These are phyloP conservation scores for Heliconius sara DNA, from an alignment of 2,888 invertebrate genomes.

Conservation along the genomic window DNA sequence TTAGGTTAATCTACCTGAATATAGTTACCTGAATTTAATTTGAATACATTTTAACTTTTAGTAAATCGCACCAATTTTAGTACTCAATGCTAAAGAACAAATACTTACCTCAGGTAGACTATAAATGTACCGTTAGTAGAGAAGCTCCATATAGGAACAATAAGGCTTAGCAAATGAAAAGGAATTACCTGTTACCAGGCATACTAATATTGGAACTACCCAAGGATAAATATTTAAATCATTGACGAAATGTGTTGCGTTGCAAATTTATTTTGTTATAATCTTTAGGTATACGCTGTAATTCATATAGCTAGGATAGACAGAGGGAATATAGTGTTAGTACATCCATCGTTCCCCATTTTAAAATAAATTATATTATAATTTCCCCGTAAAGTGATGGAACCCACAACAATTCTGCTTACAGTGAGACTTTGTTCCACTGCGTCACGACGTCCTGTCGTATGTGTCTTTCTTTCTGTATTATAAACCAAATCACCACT, in stretches of 20 bases:
- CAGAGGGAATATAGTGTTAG: no score
- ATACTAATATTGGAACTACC: not conserved
- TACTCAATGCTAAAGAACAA: no score
- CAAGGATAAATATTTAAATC: not conserved
- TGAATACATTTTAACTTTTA: not conserved
- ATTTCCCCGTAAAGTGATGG: not conserved
- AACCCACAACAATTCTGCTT: not conserved
- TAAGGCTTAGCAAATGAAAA: not conserved
- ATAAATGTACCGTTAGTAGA: not conserved
- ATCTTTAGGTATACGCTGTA: not conserved
- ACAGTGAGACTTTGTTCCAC: not conserved
- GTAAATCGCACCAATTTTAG: no score
- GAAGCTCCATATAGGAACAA: not conserved
- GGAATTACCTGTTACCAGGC: not conserved
- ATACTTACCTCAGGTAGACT: not conserved
- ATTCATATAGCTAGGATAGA: no score
- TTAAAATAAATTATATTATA: not conserved
- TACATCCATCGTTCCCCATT: not conserved
- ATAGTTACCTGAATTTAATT: no score
- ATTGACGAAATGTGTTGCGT: not conserved
- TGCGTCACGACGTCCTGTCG: not conserved
- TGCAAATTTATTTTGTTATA: not conserved
- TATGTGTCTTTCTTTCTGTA: not conserved
- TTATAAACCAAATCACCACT: slow-evolving; percentile 16
- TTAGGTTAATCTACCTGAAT: no score